phyloP scores from a whole-genome alignment of 2,113 vertebrate genomes.

The Alligator mississippiensis region DNA sequence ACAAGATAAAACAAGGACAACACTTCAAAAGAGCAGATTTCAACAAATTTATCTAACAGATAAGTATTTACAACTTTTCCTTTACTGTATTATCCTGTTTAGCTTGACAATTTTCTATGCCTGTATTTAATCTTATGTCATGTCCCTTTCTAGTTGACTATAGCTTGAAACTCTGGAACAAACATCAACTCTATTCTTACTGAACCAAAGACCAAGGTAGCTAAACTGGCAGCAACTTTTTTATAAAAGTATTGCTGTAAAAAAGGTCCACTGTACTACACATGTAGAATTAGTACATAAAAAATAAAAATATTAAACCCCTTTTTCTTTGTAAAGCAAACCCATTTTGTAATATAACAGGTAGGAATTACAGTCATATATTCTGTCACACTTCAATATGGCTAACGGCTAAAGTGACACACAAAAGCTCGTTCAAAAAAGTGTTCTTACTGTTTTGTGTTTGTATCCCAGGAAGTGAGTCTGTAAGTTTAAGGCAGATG shows the following conservation, averaged over 20 bases:
- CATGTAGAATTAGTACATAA: not conserved
- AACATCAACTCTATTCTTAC: not conserved
- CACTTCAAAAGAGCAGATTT: too few species aligned
- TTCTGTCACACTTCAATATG: not conserved
- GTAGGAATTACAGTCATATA: not conserved
- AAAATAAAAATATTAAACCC: not conserved
- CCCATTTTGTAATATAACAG: too few species aligned
- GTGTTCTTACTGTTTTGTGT: slow-evolving; percentile 57
- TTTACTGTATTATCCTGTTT: not conserved
- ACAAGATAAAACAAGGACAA: not conserved
- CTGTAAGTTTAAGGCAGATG: slow-evolving; percentile 68
- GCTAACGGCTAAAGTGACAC: not conserved
- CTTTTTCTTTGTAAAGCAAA: not conserved
- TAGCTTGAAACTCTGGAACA: not conserved
- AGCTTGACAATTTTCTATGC: not conserved
- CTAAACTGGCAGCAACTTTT: not conserved
- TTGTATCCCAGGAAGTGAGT: slow-evolving; percentile 66
- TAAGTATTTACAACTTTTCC: not conserved
- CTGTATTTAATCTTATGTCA: not conserved
- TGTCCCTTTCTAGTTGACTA: not conserved
- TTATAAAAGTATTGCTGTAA: not conserved
- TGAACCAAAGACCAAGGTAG: not conserved
- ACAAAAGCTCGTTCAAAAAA: not conserved
- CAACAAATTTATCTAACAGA: too few species aligned
- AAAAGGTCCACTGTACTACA: not conserved